Conservation (phyloP, 2,113 vertebrate species). For the Ctenodactylus gundi region DNA sequence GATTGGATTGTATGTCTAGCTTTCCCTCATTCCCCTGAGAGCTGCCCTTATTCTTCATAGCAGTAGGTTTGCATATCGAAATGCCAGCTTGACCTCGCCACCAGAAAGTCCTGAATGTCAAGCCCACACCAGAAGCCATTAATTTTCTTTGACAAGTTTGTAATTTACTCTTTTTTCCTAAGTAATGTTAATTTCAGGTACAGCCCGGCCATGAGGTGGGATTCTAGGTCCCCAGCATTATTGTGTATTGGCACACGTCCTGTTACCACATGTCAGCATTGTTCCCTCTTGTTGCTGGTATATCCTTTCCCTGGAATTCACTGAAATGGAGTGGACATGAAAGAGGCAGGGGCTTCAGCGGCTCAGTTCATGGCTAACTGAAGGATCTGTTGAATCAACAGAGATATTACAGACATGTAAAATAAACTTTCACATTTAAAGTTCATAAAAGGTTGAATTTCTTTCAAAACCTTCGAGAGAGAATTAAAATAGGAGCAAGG, state of each 20-base stretch:
- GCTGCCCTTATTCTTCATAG: slow-evolving; percentile 57
- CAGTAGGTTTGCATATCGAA: slow-evolving; percentile 60
- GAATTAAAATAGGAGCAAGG: not conserved
- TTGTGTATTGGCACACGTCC: not conserved
- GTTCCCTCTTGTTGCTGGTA: not conserved
- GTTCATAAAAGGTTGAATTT: not conserved
- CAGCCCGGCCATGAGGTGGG: not conserved
- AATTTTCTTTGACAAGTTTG: not conserved
- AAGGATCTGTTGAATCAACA: not conserved
- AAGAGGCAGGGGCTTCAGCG: not conserved
- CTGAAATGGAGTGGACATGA: not conserved
- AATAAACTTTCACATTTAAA: not conserved
- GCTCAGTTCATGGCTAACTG: not conserved
- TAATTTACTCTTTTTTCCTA: slow-evolving; percentile 7
- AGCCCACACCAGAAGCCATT: slow-evolving; percentile 4
- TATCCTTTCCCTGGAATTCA: not conserved
- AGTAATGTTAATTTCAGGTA: not conserved
- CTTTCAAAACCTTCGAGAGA: not conserved
- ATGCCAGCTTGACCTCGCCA: slow-evolving; percentile 51
- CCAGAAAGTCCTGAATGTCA: slow-evolving; percentile 43
- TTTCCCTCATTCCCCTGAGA: slow-evolving; percentile 33
- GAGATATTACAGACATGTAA: not conserved
- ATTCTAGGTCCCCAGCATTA: not conserved
- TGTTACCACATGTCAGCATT: not conserved
- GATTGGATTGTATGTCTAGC: not conserved